These are phyloP conservation scores for Caranx melampygus DNA, from an alignment of 2,113 vertebrate genomes.

Conservation along the genomic window DNA sequence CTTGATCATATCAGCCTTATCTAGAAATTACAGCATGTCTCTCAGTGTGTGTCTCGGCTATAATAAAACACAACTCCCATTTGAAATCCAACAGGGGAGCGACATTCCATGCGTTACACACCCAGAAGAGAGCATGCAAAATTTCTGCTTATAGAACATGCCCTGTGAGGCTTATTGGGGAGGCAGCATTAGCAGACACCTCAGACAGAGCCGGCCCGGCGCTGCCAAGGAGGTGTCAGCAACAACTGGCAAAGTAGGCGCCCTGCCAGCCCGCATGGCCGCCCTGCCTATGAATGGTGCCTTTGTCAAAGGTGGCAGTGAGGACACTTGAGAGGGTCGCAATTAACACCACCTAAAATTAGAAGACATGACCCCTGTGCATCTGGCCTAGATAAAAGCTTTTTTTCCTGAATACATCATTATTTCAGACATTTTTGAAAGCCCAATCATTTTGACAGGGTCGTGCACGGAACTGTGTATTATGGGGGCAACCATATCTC, in stretches of 20 bases:
- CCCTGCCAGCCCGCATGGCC: conserved; percentile 55
- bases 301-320: conserved; percentile 76
- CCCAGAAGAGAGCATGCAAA: conserved; percentile 6
- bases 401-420: conserved; percentile 1
- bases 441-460: conserved; percentile 49
- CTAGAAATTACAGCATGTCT: conserved; percentile 48
- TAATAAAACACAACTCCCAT: conserved; percentile 11
- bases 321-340: conserved; percentile 74
- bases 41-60: conserved; percentile 13
- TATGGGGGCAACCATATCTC: conserved; percentile 16
- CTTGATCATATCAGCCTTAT: conserved; percentile 44
- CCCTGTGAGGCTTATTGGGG: conserved; percentile 32
- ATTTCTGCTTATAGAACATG: conserved; percentile 39
- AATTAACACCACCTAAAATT: conserved; percentile 82
- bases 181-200: conserved; percentile 44
- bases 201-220: conserved; percentile 46
- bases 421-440: conserved; percentile 28
- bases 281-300: conserved; percentile 67
- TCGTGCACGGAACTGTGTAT: conserved; percentile 28
- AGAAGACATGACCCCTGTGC: conserved; percentile 61
- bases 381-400: conserved; percentile 37
- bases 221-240: conserved; percentile 76
- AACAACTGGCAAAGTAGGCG: conserved; percentile 68
- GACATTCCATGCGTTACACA: conserved; percentile 14
- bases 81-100: conserved; percentile 31